These are phyloP conservation scores for Trichopoda pennipes DNA, from an alignment of 2,888 invertebrate genomes.

Conservation along the genomic window DNA sequence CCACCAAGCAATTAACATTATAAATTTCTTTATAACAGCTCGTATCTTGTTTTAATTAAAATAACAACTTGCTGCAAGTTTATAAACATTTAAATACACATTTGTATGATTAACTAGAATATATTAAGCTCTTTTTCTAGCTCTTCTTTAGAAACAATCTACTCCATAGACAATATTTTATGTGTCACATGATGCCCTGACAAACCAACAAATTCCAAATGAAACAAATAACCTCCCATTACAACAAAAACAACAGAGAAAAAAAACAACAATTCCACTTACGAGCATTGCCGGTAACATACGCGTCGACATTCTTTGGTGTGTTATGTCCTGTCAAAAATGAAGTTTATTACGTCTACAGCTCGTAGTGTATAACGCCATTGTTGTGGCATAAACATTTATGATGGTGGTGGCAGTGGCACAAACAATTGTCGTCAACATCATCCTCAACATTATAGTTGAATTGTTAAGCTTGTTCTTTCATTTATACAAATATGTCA, in stretches of 20 bases:
- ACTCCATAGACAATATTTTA: constrained; percentile 57
- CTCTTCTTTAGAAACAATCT: constrained; percentile 30
- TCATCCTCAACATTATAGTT: constrained; percentile 28
- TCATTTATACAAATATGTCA: constrained; percentile 74
- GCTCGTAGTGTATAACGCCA: constrained; percentile 69
- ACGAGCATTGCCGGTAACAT: constrained; percentile 61
- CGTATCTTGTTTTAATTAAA: constrained; percentile 44
- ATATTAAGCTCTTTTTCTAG: constrained; percentile 40
- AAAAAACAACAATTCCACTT: constrained; percentile 20
- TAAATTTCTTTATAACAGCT: constrained; percentile 23
- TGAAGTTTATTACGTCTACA: constrained; percentile 79
- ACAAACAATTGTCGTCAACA: neutral
- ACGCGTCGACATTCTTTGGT: constrained; percentile 70
- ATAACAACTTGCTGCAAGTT: constrained; percentile 49
- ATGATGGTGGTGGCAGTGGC: constrained; percentile 51
- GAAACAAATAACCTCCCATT: constrained; percentile 29
- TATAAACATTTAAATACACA: constrained; percentile 48
- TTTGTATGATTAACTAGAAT: constrained; percentile 62
- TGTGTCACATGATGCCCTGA: constrained; percentile 54
- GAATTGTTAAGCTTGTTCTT: constrained; percentile 48
- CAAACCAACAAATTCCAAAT: constrained; percentile 47
- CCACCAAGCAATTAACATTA: constrained; percentile 21
- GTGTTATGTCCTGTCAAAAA: constrained; percentile 78
- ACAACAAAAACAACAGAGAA: constrained; percentile 63
- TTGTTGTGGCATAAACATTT: constrained; percentile 67